Conservation (phyloP, 2,113 vertebrate genomes). For the Carlito syrichta region DNA sequence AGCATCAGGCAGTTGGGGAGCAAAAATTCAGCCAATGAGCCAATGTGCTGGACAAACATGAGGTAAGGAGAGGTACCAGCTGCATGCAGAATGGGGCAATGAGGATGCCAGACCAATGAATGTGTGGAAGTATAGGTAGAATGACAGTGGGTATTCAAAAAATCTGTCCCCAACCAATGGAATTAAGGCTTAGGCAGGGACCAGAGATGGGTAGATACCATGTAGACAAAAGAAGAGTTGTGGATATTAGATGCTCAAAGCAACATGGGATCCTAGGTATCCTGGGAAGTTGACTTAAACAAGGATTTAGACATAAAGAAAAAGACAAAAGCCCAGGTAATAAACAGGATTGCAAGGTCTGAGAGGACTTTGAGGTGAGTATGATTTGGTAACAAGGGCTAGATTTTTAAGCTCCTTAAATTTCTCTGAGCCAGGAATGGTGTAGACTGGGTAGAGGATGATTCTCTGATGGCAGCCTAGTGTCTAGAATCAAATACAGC, state of each 20-base stretch:
- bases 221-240: neutral
- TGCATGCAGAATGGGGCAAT: too few relatives aligned
- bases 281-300: neutral
- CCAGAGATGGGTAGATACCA: neutral
- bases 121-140: fast-evolving
- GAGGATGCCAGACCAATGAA: fast-evolving
- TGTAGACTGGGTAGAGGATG: neutral
- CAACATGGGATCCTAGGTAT: neutral
- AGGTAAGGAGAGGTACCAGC: fast-evolving
- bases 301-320: too few relatives aligned
- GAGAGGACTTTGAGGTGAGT: too few relatives aligned
- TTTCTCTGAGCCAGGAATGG: neutral
- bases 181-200: neutral
- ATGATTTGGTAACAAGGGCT: too few relatives aligned
- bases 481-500: neutral
- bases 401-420: neutral
- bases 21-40: neutral
- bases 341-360: too few relatives aligned
- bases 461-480: fast-evolving
- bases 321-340: neutral
- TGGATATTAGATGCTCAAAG: neutral
- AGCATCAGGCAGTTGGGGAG: neutral
- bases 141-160: too few relatives aligned
- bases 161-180: fast-evolving
- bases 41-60: fast-evolving